Evolutionary conservation across 2,797 vertebrate genomes (phyloP).

Genomic region (Sylvilagus floridanus): DNA sequence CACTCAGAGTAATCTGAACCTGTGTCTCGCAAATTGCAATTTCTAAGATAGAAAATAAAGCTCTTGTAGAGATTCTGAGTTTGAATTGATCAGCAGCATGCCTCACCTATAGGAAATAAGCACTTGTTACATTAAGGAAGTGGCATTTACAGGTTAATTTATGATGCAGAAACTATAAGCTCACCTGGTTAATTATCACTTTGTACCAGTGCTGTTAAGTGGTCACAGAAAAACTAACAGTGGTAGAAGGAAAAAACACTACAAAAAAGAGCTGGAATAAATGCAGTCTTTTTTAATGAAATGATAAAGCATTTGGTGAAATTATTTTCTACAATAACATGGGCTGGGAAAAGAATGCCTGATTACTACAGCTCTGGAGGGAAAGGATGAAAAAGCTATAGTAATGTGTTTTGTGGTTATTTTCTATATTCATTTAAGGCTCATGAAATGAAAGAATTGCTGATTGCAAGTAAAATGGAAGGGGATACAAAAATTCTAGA

Average conservation of each 20-base stretch:
- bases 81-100: neutral
- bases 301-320: neutral
- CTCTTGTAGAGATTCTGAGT: too few species aligned
- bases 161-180: neutral
- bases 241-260: neutral
- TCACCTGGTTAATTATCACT: constrained; percentile 4
- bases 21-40: too few species aligned
- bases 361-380: neutral
- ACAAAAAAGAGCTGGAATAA: neutral
- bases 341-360: neutral
- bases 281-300: neutral
- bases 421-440: neutral
- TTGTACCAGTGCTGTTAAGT: neutral
- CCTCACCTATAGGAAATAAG: neutral
- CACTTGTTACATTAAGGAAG: neutral
- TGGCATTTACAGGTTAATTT: neutral
- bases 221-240: neutral
- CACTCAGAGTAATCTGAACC: too few species aligned
- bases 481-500: neutral
- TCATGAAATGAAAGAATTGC: neutral
- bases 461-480: constrained; percentile 23
- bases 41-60: too few species aligned
- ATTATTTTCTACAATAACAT: neutral
- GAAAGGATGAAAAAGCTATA: neutral
- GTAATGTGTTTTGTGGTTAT: neutral